A percentile compares a stretch with the other conserved stretches of the same genome.
Evolutionary conservation across 2,888 invertebrate genomes (phyloP).

Genomic region (Oxycera nigricornis): DNA sequence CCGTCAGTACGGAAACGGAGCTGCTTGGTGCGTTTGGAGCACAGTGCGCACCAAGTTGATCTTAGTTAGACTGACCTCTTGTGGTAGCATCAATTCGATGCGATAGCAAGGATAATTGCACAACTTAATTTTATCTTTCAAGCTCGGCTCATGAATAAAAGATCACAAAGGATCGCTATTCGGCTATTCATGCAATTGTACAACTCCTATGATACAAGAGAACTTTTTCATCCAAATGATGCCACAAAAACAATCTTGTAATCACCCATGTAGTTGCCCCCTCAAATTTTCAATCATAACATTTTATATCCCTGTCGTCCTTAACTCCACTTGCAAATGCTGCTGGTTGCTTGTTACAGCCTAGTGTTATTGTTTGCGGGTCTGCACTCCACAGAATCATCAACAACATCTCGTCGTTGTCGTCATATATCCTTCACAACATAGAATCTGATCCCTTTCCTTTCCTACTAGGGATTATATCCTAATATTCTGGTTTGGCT

Average conservation of each 20-base stretch:
- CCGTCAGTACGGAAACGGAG: too few relatives aligned
- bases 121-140: too few relatives aligned
- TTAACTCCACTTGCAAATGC: not conserved
- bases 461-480: not conserved
- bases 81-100: too few relatives aligned
- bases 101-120: too few relatives aligned
- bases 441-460: not conserved
- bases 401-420: not conserved
- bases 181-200: too few relatives aligned
- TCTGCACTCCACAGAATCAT: constrained; percentile 11
- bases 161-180: too few relatives aligned
- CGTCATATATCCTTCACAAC: not conserved
- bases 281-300: not conserved
- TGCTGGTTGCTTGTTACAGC: constrained; percentile 19
- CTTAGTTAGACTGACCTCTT: too few relatives aligned
- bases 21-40: too few relatives aligned
- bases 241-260: not conserved
- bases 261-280: not conserved
- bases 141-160: too few relatives aligned
- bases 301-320: not conserved
- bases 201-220: too few relatives aligned
- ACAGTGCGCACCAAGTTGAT: too few relatives aligned
- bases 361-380: constrained; percentile 16
- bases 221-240: too few relatives aligned
- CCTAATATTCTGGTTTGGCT: not conserved